A percentile compares a stretch with the other conserved stretches of the same genome.
These are phyloP conservation scores for Xylocampa areola DNA, from an alignment of 2,888 invertebrate species.

Conservation along the genomic window DNA sequence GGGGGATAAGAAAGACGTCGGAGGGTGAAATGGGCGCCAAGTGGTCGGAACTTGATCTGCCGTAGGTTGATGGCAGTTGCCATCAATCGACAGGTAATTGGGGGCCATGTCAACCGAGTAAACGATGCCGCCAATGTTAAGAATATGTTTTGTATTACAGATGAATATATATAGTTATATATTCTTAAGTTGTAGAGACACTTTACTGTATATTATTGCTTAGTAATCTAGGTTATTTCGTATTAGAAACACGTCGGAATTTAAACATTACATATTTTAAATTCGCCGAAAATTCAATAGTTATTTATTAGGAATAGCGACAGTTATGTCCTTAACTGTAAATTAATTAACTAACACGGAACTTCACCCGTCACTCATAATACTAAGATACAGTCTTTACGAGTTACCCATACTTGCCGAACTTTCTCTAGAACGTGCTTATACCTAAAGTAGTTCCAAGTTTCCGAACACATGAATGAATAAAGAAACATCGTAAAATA, in stretches of 20 bases:
- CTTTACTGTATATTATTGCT: too few relatives aligned
- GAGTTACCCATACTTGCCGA: slow-evolving; percentile 38
- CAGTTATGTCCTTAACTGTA: slow-evolving; percentile 17
- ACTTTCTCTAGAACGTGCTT: slow-evolving; percentile 32
- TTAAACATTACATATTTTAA: too few relatives aligned
- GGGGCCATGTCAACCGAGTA: slow-evolving; percentile 78
- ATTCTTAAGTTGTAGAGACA: not conserved
- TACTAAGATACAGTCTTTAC: slow-evolving; percentile 46
- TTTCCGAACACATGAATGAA: slow-evolving; percentile 51
- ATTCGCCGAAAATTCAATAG: too few relatives aligned
- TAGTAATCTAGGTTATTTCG: too few relatives aligned
- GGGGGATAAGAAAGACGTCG: slow-evolving; percentile 71
- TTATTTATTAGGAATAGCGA: too few relatives aligned
- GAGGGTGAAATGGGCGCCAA: slow-evolving; percentile 75
- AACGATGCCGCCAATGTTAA: slow-evolving; percentile 72
- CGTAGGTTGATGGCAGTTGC: slow-evolving; percentile 76
- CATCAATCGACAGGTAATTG: slow-evolving; percentile 87
- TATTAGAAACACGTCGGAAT: too few relatives aligned
- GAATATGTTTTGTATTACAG: slow-evolving; percentile 41
- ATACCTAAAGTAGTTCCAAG: slow-evolving; percentile 46
- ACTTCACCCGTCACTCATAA: slow-evolving; percentile 45
- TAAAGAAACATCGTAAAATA: slow-evolving; percentile 54
- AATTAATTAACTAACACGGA: slow-evolving; percentile 41
- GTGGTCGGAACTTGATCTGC: slow-evolving; percentile 85
- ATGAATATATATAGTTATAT: slow-evolving; percentile 17